These are phyloP conservation scores for Cremastinae sp. DNA, from an alignment of 2,888 invertebrate genomes.

Conservation along the genomic window DNA sequence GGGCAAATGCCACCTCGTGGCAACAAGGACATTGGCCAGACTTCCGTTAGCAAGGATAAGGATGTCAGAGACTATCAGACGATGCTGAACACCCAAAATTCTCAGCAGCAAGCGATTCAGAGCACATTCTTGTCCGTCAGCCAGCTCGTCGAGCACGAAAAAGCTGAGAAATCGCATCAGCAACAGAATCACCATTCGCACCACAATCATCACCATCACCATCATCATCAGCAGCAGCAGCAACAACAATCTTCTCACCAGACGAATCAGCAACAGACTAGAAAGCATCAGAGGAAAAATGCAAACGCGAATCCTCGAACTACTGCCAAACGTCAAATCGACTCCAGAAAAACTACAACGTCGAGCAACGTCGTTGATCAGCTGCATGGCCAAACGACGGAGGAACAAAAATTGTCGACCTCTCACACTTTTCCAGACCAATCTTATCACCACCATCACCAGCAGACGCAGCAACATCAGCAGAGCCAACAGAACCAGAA, in stretches of 20 bases:
- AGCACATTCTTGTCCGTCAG: slow-evolving; percentile 84
- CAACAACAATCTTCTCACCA: slow-evolving; percentile 37
- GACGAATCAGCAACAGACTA: slow-evolving; percentile 66
- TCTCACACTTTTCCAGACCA: slow-evolving; percentile 53
- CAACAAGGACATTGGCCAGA: slow-evolving; percentile 52
- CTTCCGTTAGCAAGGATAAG: slow-evolving; percentile 70
- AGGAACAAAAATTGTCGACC: slow-evolving; percentile 71
- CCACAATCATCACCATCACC: slow-evolving; percentile 61
- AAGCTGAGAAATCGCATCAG: slow-evolving; percentile 76
- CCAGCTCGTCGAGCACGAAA: slow-evolving; percentile 84
- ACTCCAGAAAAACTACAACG: slow-evolving; percentile 68
- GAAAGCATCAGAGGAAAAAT: slow-evolving; percentile 76
- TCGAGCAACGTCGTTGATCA: slow-evolving; percentile 67
- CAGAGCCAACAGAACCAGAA: slow-evolving; percentile 70
- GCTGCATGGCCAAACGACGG: slow-evolving; percentile 69
- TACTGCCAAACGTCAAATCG: slow-evolving; percentile 75
- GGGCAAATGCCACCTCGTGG: slow-evolving; percentile 70
- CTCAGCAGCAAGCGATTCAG: slow-evolving; percentile 73
- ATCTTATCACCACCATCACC: slow-evolving; percentile 55
- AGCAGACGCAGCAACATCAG: slow-evolving; percentile 66
- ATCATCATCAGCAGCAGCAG: slow-evolving; percentile 53
- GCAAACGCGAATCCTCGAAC: slow-evolving; percentile 73
- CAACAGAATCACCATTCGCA: slow-evolving; percentile 68
- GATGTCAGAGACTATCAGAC: slow-evolving; percentile 74
- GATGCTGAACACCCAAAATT: slow-evolving; percentile 77